Base-by-base conservation (phyloP, 2,113 vertebrate genomes). In the Syrmaticus mikado region DNA sequence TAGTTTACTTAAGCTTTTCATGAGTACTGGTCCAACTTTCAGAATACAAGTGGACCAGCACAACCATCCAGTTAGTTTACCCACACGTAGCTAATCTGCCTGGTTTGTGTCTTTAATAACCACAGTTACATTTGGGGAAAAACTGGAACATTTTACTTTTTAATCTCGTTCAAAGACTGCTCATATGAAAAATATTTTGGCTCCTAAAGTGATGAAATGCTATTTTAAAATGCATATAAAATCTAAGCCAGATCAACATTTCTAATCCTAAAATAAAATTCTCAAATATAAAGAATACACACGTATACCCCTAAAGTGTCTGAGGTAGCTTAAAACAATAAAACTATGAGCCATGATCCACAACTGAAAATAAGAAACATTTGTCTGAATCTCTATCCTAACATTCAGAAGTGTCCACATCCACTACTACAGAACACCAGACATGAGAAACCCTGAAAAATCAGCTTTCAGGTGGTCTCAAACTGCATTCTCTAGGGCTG, bases 1-100 rank as follows among this genome's bases (percentile, higher is more conserved):
- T 83, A 81, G 82, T 95, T 96, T 92, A 92, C 87, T 92, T 85
- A 83, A 95, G 82, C n/a, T 87, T 91, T 92, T 94, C 40, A 8
- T 34, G 53, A 78, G 72, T 74, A 67, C 57, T 90, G 93, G 90
- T 85, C 89, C 70, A 67, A 28, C 68, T 65, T 94, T 95, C 85
- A 90, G 85, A 94, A 86, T 68, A 81, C 10, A 46, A 94, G 82
- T n/a, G 32, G 48, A 78, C 53, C 86, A 83, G 78, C 32, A 82
- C 66, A 82, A 45, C 52, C 4, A 1, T n/a, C 41, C 43, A 38
- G 27, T 50, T 78, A 77, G 43, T 72, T 68, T 85, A 27, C 36
- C 83, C 82, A 73, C 22, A 79, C 16, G 57, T 27, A 75, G 45
- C 12, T 82, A 21, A 82, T 87, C 41, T 82, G 22, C 43, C 64